Evolutionary conservation across 2,888 invertebrate species (phyloP), one percentile per base, ranked within the genome.

Genomic region (Phaonia tiefii): DNA sequence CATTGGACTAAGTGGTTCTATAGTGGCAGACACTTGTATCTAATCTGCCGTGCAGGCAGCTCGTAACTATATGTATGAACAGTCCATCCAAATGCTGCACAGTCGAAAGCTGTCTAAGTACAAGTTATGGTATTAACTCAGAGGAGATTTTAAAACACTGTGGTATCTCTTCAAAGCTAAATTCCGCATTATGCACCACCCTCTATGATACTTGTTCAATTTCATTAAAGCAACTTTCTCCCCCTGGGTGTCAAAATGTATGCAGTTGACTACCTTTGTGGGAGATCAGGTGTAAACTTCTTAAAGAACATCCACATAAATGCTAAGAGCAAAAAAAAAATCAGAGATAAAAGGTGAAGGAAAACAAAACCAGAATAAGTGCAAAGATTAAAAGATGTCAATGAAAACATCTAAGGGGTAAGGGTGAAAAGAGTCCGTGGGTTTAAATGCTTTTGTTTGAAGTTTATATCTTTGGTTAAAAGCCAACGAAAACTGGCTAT

Each of bases 251-350:
- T 71, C 51, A 72, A 78, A 77, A 63, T 51, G 54, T 81, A 72
- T 75, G 71, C 75, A 77, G 67, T 71, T 71, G 71, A 75, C 58
- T 75, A 71, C 8, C 26, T 71, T 78, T 72, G 77, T 72, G 66
- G 46, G 71, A 60, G 71, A 70, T 77, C 80, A 81, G 80, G 77
- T 80, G 80, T 66, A 77, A 81, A 80, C 75, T 20, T 71, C 69
- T 77, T 67, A 8, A 46, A 60, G 67, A 17, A 71, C 71, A 81
- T 75, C 67, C 71, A 71, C 74, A 77, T 74, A 80, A 75, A 75
- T 67, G 58, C 54, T 39, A 15, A 39, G 31, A 3, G 31, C 31
- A 31, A 3, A 31, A 31, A 31, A 31, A 71, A n/a, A 60, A 72
- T 25, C 56, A 39, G 1, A 56, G 37, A 22, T 37, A 66, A 49